Base-by-base conservation (phyloP, 2,797 vertebrate genomes). In the Cuniculus paca region DNA sequence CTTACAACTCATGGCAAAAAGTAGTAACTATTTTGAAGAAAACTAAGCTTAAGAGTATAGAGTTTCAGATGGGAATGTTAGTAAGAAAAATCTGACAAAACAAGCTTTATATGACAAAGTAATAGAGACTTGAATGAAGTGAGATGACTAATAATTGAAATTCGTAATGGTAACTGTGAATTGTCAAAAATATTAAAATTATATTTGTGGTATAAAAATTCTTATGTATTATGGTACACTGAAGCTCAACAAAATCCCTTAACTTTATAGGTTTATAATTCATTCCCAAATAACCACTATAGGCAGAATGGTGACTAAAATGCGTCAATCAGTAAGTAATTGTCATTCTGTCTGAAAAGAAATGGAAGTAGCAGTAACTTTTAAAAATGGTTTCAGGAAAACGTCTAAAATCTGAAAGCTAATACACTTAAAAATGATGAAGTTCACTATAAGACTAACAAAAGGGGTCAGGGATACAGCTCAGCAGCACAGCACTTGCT, bases 341-440 rank as follows among this genome's bases (percentile, higher is more conserved):
- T 68, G 39, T 31, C 28, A 80, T 84, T 80, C 70, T 84, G 58
- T 80, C 63, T 88, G 63, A 90, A 72, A 70, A 79, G 10, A 95
- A 91, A 96, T 13, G 8, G 65, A 80, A 16, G 36, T 54, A 82
- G 60, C 13, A 85, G 17, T 77, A 84, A 80, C 34, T 84, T 95
- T 92, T 58, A 61, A 50, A 96, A 95, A 95, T 3, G 48, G 34
- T 86, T 94, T 34, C n/a, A 95, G 75, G n/a, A 82, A 91, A 91
- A 89, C 54, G 63, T 72, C 50, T 88, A 89, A 93, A 93, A 88
- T 63, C 24, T 86, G 45, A 91, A 94, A 94, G 77, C 9, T 88
- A 14, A 54, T 58, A 84, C 8, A 85, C 6, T 89, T 63, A 34
- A 79, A 88, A 85, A 89, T 82, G 48, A 19, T 81, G 78, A 89